These are phyloP conservation scores for Setipinna tenuifilis DNA, from an alignment of 2,797 vertebrate genomes.

Conservation along the genomic window DNA sequence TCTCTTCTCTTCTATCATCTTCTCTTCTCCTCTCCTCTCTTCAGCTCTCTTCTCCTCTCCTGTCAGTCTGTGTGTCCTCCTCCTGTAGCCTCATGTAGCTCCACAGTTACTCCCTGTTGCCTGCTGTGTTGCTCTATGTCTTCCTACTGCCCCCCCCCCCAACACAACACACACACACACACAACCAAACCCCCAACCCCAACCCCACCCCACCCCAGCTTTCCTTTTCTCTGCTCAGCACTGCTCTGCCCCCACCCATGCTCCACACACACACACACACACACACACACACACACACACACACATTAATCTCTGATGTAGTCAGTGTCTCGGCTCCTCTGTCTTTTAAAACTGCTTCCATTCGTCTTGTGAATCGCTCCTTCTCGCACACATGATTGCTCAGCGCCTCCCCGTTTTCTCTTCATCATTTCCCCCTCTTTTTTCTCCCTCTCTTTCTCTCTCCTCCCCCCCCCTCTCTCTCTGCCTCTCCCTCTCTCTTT, in stretches of 20 bases:
- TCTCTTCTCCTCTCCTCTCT: neutral
- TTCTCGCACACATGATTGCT: slow-evolving; percentile 3
- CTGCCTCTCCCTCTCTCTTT: neutral
- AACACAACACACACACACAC: no score
- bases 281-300: no score
- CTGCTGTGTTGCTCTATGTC: neutral
- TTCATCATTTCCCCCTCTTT: neutral
- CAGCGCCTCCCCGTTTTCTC: slow-evolving; percentile 2
- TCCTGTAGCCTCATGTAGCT: neutral
- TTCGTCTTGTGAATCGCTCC: slow-evolving; percentile 2
- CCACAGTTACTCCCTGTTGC: neutral
- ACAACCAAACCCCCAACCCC: no score
- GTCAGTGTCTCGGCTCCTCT: neutral
- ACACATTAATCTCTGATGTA: slow-evolving; percentile 20
- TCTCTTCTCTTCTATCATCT: neutral
- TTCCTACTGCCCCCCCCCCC: no score
- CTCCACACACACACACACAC: no score
- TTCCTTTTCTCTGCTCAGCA: neutral
- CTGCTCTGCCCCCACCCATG: neutral
- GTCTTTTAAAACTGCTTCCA: slow-evolving; percentile 9
- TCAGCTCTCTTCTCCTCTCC: neutral
- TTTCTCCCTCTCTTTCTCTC: neutral
- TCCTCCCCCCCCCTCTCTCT: neutral
- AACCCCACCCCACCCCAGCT: neutral
- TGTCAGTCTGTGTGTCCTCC: neutral